Conservation (phyloP, 2,113 vertebrate species). For the Atrichornis clamosus region DNA sequence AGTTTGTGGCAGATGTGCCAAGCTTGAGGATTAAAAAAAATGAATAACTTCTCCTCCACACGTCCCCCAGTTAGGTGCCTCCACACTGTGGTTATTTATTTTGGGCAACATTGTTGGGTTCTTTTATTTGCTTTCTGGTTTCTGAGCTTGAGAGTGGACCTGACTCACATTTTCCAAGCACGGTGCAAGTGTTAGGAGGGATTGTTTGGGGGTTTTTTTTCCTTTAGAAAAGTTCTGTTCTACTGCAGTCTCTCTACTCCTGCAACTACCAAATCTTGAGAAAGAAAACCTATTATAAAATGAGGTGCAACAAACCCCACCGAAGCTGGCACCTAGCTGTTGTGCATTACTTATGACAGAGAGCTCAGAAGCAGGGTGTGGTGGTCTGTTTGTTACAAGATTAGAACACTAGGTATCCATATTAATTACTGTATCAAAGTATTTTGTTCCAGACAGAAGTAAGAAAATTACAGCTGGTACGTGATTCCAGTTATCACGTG, state of each 20-base stretch:
- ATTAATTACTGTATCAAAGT: background rate
- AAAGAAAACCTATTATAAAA: background rate
- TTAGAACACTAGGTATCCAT: background rate
- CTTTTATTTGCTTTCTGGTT: slow-evolving; percentile 42
- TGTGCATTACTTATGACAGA: background rate
- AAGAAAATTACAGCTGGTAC: background rate
- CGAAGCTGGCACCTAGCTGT: background rate
- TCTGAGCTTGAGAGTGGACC: background rate
- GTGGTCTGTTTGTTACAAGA: background rate
- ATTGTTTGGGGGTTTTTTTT: background rate
- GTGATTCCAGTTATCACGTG: background rate
- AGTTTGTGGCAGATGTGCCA: slow-evolving; percentile 11
- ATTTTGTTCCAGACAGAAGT: background rate
- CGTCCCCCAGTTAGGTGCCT: background rate
- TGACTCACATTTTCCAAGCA: slow-evolving; percentile 43
- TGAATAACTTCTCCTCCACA: background rate
- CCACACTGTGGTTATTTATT: slow-evolving; percentile 32
- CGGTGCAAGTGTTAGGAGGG: background rate
- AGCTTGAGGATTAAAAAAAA: background rate
- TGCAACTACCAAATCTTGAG: background rate
- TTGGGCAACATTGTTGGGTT: background rate
- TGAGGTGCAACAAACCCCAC: background rate
- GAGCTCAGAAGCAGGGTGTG: rapidly evolving
- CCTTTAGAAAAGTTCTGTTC: background rate
- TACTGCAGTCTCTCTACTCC: background rate